These are phyloP conservation scores for Raphicerus campestris DNA, from an alignment of 2,113 vertebrate species.

Conservation along the genomic window DNA sequence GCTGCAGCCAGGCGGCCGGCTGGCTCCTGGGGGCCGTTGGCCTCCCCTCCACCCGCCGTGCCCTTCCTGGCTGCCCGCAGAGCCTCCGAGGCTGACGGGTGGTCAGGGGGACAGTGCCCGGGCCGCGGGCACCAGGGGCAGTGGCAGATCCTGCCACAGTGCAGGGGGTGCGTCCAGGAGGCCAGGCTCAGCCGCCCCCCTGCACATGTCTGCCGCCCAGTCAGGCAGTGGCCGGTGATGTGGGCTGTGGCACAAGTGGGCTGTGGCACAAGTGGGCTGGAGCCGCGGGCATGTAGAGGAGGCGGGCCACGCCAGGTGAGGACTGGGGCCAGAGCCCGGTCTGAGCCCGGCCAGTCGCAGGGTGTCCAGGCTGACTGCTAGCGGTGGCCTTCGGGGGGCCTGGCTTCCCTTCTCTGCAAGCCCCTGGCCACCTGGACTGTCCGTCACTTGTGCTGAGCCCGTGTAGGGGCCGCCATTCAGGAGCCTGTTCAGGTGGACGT, in stretches of 20 bases:
- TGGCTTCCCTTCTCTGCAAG: not conserved
- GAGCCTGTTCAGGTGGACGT: fast-evolving
- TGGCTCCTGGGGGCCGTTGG: not conserved
- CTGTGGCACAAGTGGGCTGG: no score
- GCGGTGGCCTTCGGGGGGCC: not conserved
- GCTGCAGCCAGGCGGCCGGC: fast-evolving
- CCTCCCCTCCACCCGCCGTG: fast-evolving
- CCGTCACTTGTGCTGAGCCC: not conserved
- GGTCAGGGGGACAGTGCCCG: not conserved
- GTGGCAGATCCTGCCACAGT: not conserved
- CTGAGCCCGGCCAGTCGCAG: not conserved
- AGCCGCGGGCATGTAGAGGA: fast-evolving
- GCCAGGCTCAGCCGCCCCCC: not conserved
- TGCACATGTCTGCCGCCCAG: fast-evolving
- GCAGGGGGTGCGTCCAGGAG: no score
- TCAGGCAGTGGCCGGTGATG: fast-evolving
- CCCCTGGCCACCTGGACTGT: not conserved
- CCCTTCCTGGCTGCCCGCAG: not conserved
- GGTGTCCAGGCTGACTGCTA: not conserved
- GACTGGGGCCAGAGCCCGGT: not conserved
- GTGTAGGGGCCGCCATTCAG: fast-evolving
- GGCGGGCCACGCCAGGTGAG: not conserved
- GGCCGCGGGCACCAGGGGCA: fast-evolving
- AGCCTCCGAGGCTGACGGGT: fast-evolving
- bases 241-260: no score